Evolutionary conservation across 1,140 invertebrate species (phyloP), one percentile per base, ranked within the genome.

Genomic region (Heliconius hewitsoni): DNA sequence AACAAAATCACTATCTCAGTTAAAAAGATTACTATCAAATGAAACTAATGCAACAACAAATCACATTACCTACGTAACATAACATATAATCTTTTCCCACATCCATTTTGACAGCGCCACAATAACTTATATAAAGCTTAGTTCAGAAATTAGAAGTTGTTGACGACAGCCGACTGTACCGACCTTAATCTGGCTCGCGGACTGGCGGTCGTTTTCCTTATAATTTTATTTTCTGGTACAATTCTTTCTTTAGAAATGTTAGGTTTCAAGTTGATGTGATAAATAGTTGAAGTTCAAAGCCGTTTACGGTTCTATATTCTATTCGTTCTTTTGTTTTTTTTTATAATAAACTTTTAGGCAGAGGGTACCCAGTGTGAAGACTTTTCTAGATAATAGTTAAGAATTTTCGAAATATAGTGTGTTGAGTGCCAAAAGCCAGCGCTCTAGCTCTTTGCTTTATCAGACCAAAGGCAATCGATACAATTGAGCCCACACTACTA

Each of bases 71-170:
- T 23, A 74, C 55, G n/a, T 75, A 52, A 55, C 46, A 52, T 8
- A 19, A 52, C 50, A 42, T 57, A 75, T 81, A 81, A 77, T 77
- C 72, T 81, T 76, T 82, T 74, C 74, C 42, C 71, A 60, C 75
- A 79, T 79, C 46, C 71, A 79, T 82, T 77, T 75, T 72, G 46
- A 77, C 70, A 57, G 55, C 55, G 23, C 37, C 50, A 78, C 82
- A 80, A 81, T 78, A 79, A 77, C 79, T 66, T 66, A 66, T 66
- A 66, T 79, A 80, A 82, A 80, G 80, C 80, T 83, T 79, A 83
- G 80, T 72, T 82, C 72, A 78, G 77, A 81, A 81, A 83, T 81
- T 81, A 81, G 82, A 83, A 77, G 77, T 77, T 79, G 78, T 79
- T 75, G 77, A 79, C 79, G 76, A 76, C 77, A 76, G 60, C 66